Evolutionary conservation across 2,888 invertebrate species (phyloP).

Genomic region (Parelbella ahira): DNA sequence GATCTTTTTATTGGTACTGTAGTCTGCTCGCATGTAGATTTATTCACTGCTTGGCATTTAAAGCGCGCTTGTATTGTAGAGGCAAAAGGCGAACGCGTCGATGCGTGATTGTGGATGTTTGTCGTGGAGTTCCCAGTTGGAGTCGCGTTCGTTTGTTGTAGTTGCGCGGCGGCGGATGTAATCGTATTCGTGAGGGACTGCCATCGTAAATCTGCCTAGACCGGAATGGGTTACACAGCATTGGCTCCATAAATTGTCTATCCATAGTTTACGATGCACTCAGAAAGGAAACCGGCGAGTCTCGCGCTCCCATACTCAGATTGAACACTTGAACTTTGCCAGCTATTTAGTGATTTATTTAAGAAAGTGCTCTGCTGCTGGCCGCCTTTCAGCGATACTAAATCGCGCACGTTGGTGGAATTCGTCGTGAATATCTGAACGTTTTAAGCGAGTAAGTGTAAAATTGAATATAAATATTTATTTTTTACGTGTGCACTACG

Average conservation of each 20-base stretch:
- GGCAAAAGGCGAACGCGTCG: constrained; percentile 8
- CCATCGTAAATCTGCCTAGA: constrained; percentile 69
- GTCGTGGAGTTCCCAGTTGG: constrained; percentile 36
- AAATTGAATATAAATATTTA: no score
- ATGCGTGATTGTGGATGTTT: constrained; percentile 37
- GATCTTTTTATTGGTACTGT: constrained; percentile 24
- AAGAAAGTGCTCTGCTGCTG: background rate
- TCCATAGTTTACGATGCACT: constrained; percentile 71
- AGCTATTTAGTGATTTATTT: constrained; percentile 36
- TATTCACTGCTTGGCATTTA: constrained; percentile 9
- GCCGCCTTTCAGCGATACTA: background rate
- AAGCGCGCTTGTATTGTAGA: constrained; percentile 34
- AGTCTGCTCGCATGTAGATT: constrained; percentile 5
- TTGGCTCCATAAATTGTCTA: constrained; percentile 71
- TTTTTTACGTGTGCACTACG: no score
- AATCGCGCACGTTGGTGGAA: background rate
- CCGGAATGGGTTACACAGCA: constrained; percentile 67
- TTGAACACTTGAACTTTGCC: constrained; percentile 42
- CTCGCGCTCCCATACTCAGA: constrained; percentile 40
- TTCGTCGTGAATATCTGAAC: no score
- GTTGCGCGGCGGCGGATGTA: constrained; percentile 47
- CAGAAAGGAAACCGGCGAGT: constrained; percentile 56
- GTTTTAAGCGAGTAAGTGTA: no score
- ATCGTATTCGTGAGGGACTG: constrained; percentile 61
- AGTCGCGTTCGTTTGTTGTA: constrained; percentile 11